These are phyloP conservation scores for Orussus abietinus DNA, from an alignment of 1,140 invertebrate genomes.

Conservation along the genomic window DNA sequence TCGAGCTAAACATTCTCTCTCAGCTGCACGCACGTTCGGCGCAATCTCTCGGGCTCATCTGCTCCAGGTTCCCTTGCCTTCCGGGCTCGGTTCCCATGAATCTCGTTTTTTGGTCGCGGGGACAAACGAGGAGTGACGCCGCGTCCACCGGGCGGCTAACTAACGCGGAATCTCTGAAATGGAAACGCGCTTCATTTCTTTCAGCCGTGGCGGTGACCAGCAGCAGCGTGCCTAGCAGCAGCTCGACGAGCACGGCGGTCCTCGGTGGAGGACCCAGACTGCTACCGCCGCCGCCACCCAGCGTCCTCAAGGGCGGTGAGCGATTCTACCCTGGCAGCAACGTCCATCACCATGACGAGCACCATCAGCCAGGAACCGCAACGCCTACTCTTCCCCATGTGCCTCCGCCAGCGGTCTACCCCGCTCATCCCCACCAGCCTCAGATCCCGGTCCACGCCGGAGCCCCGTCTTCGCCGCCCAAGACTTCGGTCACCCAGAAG, in stretches of 20 bases:
- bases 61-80: too few relatives aligned
- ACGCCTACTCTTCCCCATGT: conserved; percentile 53
- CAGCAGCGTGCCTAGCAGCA: conserved; percentile 45
- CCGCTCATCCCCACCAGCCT: conserved; percentile 45
- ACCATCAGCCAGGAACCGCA: conserved; percentile 49
- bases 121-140: too few relatives aligned
- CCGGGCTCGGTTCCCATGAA: too few relatives aligned
- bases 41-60: too few relatives aligned
- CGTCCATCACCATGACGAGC: conserved; percentile 44
- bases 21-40: too few relatives aligned
- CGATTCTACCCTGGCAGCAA: conserved; percentile 45
- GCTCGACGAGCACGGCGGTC: conserved; percentile 45
- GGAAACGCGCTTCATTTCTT: too few relatives aligned
- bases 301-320: conserved; percentile 45
- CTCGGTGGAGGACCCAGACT: conserved; percentile 53
- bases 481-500: conserved; percentile 49
- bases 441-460: conserved; percentile 43
- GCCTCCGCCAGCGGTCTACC: conserved; percentile 50
- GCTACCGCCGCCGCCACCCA: conserved; percentile 49
- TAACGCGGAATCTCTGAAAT: too few relatives aligned
- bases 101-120: too few relatives aligned
- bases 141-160: too few relatives aligned
- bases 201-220: conserved; percentile 45
- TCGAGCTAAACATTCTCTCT: too few relatives aligned
- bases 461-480: conserved; percentile 43